Evolutionary conservation across 2,113 vertebrate species (phyloP), one percentile per base, ranked within the genome.

Genomic region (Pelecanus crispus): DNA sequence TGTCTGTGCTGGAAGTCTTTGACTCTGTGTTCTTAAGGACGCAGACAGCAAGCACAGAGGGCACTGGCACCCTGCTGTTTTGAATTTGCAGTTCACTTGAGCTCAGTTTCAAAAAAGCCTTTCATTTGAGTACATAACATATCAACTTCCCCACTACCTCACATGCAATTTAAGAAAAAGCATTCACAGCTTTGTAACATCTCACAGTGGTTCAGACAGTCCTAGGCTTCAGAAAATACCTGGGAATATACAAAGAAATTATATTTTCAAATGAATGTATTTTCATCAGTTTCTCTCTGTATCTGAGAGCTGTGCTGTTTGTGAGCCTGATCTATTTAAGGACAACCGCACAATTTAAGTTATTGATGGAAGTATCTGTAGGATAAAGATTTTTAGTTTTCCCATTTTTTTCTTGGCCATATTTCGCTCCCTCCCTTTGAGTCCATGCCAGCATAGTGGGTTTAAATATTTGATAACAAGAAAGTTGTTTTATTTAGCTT

Each of bases 71-170:
- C 97, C 92, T 90, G 58, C 86, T 88, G 90, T 94, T 97, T 96
- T 96, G 96, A 98, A 97, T 98, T 95, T 94, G 92, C 94, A 93
- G 95, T 95, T 97, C 97, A 88, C 90, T 97, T 96, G 90, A 95
- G 90, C 92, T 97, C 84, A 52, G 86, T 97, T 97, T 96, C 92
- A 96, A 90, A 97, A 97, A 97, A 97, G 79, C 56, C 94, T 97
- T 96, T 98, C 88, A 97, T 98, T 97, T 97, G 97, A 97, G 97
- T 98, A 98, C 91, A 93, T 95, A 98, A 97, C 88, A 58, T 92
- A 97, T 95, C 96, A 97, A 96, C 96, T 95, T 87, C 71, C 65
- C 66, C 71, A 67, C 94, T 94, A 90, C 87, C 94, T 97, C 92
- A 47, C 63, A 77, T 70, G 44, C 80, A 94, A 94, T 97, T 94